Conservation (phyloP, 2,797 vertebrate genomes). For the Gadopsis bispinosus region DNA sequence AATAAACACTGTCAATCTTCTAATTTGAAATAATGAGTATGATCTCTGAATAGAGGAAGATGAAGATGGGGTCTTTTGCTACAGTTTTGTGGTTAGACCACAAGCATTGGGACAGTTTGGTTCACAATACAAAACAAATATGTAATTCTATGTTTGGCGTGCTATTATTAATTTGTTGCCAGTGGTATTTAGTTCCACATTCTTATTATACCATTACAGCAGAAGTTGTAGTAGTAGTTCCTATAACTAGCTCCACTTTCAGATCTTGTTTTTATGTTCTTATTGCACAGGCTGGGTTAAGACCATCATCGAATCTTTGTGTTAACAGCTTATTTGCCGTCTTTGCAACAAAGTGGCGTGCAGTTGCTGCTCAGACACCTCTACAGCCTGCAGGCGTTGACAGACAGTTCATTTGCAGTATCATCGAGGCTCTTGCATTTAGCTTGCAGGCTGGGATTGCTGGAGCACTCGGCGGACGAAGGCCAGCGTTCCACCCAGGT, state of each 20-base stretch:
- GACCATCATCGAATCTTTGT: neutral
- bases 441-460: slow-evolving; percentile 12
- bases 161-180: too few relatives aligned
- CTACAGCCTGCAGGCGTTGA: slow-evolving; percentile 69
- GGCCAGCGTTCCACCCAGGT: slow-evolving; percentile 86
- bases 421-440: slow-evolving; percentile 68
- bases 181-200: neutral
- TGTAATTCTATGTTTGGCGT: neutral
- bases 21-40: too few relatives aligned
- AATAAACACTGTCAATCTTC: too few relatives aligned
- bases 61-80: too few relatives aligned
- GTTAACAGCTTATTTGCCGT: too few relatives aligned
- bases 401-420: slow-evolving; percentile 44
- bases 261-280: neutral
- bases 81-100: too few relatives aligned
- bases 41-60: too few relatives aligned
- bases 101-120: neutral
- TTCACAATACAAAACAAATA: too few relatives aligned
- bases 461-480: slow-evolving; percentile 67
- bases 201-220: neutral
- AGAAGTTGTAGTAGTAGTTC: too few relatives aligned
- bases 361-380: neutral
- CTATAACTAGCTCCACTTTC: neutral
- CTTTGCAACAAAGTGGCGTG: too few relatives aligned
- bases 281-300: neutral